Percentiles rank a stretch among this genome's conserved stretches.
Conservation (phyloP, 2,888 invertebrate genomes). For the Polydrusus tereticollis region DNA sequence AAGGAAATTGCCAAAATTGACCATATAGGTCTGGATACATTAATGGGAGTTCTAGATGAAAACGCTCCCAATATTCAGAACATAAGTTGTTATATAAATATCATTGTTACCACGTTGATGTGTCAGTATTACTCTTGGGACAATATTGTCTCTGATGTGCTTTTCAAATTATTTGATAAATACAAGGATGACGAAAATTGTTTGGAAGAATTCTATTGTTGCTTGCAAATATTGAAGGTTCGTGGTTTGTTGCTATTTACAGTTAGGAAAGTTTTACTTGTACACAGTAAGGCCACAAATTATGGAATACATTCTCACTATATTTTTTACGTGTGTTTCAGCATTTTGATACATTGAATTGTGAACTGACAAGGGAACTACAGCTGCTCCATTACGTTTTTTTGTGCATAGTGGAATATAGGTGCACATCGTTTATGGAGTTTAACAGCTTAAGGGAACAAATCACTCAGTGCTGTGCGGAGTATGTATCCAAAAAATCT, state of each 20-base stretch:
- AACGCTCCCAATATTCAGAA: constrained; percentile 53
- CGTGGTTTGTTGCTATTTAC: constrained; percentile 33
- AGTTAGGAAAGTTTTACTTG: no score
- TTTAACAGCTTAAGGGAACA: constrained; percentile 57
- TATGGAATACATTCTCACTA: no score
- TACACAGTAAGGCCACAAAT: not conserved
- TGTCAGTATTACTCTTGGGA: constrained; percentile 52
- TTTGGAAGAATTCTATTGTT: constrained; percentile 34
- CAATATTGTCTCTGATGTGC: constrained; percentile 44
- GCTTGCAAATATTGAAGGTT: constrained; percentile 49
- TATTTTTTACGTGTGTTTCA: constrained; percentile 24
- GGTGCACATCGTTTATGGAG: constrained; percentile 58
- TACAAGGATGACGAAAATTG: not conserved
- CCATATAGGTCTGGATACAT: constrained; percentile 53
- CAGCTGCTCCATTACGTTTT: constrained; percentile 36
- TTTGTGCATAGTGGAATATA: constrained; percentile 10
- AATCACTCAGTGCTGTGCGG: constrained; percentile 43
- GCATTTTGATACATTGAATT: constrained; percentile 38
- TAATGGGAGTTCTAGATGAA: constrained; percentile 52
- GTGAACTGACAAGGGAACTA: constrained; percentile 28
- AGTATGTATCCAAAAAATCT: constrained; percentile 37
- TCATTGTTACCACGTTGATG: constrained; percentile 56
- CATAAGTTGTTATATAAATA: constrained; percentile 53
- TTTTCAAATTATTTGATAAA: constrained; percentile 44
- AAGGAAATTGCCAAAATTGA: constrained; percentile 55